Percentiles rank a stretch among this genome's conserved stretches.
Evolutionary conservation across 1,140 invertebrate genomes (phyloP).

Genomic region (Eueides isabella): DNA sequence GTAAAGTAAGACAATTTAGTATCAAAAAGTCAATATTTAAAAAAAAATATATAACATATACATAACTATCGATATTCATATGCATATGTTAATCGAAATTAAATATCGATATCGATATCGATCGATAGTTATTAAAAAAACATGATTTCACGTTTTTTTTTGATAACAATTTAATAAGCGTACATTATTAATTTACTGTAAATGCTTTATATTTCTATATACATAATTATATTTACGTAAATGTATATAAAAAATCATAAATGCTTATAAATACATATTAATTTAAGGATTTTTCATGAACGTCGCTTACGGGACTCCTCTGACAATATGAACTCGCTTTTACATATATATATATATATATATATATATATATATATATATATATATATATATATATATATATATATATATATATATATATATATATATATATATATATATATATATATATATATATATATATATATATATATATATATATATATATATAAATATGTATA

Average conservation of each 20-base stretch:
- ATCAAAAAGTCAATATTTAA: no score
- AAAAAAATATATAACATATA: no score
- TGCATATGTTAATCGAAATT: no score
- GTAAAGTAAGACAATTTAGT: no score
- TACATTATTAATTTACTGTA: no score
- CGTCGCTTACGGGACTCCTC: conserved; percentile 59
- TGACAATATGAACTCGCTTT: conserved; percentile 70
- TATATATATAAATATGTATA: no score
- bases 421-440: not conserved
- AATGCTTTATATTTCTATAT: no score
- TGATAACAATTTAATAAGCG: no score
- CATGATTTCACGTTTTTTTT: no score
- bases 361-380: not conserved
- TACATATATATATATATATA: not conserved
- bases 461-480: not conserved
- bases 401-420: not conserved
- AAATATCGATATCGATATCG: no score
- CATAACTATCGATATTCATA: no score
- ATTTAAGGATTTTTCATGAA: not conserved
- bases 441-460: not conserved
- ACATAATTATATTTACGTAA: not conserved
- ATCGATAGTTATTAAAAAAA: no score
- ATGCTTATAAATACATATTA: not conserved
- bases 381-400: not conserved
- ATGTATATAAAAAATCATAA: not conserved